Base-by-base conservation (phyloP, 2,113 vertebrate species). In the Callipepla californica region DNA sequence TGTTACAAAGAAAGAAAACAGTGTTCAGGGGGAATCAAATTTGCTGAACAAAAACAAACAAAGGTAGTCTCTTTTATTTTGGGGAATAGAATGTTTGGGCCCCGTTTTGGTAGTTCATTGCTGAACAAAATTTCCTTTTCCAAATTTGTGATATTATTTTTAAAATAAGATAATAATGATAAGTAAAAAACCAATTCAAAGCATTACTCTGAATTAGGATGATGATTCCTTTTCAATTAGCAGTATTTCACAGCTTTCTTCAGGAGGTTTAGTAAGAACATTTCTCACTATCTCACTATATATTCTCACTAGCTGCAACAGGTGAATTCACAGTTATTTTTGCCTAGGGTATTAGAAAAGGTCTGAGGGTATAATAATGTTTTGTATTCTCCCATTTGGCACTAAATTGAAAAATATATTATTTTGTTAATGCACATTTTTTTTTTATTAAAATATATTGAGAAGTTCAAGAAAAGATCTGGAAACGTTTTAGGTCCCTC, bases 61-160 rank as follows among this genome's bases (percentile, higher is more conserved):
- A 68, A 14, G 36, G 5, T 26, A 5, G 2, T 13, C 9, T 55
- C 48, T 25, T 20, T 80, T 55, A 2, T 30, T 63, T 65, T 69
- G 82, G 6, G 20, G 9, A 88, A 62, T 62, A 61, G 20, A 85
- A 50, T 13, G 6, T 44, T 79, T 80, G 76, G 13, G 22, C 51
- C 4, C 4, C 5, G 0, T 82, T 85, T 85, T 82, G 1, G 12
- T 30, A 32, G 0, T 0, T 65, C 28, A 36, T 50, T 20, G 5
- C 36, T 80, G 19, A 76, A 69, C 8, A 85, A 93, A 65, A 2
- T 13, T 75, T 63, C 3, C 2, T 84, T 93, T 79, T 47, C 21
- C 18, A 47, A 12, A 58, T 73, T 51, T 13, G 79, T 22, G 77
- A 78, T 5, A 53, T 62, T 74, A 25, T 32, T 42, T n/a, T 44